Evolutionary conservation across 2,888 invertebrate species (phyloP).

Genomic region (Polia nebulosa): DNA sequence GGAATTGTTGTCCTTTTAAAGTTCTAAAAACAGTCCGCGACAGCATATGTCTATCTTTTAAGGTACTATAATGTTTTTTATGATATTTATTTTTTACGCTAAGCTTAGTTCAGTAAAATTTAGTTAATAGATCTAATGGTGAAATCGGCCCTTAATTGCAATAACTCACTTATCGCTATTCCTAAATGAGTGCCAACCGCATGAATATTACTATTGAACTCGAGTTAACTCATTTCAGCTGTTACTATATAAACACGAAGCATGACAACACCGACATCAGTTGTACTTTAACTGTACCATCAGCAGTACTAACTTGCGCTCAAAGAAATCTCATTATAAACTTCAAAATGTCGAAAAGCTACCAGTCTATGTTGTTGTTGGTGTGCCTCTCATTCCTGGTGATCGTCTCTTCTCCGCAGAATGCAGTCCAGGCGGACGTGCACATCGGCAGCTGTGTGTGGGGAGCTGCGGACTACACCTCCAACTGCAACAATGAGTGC

Average conservation of each 20-base stretch:
- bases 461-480: conserved; percentile 69
- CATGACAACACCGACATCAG: conserved; percentile 21
- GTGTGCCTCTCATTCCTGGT: conserved; percentile 66
- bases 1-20: too few relatives aligned
- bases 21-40: too few relatives aligned
- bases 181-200: neutral
- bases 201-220: neutral
- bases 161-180: too few relatives aligned
- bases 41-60: too few relatives aligned
- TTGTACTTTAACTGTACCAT: conserved; percentile 29
- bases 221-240: conserved; percentile 9
- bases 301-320: conserved; percentile 5
- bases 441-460: conserved; percentile 70
- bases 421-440: conserved; percentile 62
- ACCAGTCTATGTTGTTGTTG: conserved; percentile 41
- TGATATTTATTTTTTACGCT: too few relatives aligned
- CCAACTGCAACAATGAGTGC: conserved; percentile 68
- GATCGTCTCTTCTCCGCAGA: conserved; percentile 64
- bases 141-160: too few relatives aligned
- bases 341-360: conserved; percentile 38
- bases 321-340: neutral
- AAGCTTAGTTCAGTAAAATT: too few relatives aligned
- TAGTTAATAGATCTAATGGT: too few relatives aligned
- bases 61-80: too few relatives aligned
- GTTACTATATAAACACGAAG: conserved; percentile 25